phyloP scores from a whole-genome alignment of 1,140 invertebrate genomes.

The Apis mellifera region DNA sequence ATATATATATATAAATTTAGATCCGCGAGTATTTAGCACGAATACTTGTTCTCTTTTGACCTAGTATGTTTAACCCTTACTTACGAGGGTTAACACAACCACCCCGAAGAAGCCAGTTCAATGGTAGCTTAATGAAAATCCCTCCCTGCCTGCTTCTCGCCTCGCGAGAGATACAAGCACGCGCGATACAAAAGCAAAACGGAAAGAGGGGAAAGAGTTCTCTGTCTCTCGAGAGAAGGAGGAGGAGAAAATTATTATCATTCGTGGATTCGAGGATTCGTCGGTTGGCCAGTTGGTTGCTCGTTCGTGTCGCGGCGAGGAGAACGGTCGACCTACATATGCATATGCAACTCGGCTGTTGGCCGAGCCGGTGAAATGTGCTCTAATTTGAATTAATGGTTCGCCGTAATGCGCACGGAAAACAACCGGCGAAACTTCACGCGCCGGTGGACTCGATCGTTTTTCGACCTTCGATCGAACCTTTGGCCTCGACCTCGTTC shows the following conservation, averaged over 20 bases:
- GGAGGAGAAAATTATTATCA: conserved; percentile 6
- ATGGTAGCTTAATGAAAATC: background rate
- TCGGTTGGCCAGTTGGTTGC: background rate
- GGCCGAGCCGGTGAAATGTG: conserved; percentile 4
- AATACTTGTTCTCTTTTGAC: too few relatives aligned
- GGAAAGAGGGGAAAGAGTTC: background rate
- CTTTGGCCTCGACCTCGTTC: conserved; percentile 28
- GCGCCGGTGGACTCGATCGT: conserved; percentile 27
- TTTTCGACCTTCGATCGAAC: conserved; percentile 26
- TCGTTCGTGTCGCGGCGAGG: conserved; percentile 20
- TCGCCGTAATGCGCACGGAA: conserved; percentile 16
- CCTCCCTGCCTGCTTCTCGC: background rate
- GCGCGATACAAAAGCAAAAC: background rate
- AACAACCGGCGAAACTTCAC: conserved; percentile 23
- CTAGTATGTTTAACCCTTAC: too few relatives aligned
- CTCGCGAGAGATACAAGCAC: background rate
- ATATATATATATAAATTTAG: too few relatives aligned
- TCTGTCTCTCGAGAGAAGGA: background rate
- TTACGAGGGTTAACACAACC: background rate
- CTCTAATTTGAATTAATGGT: conserved; percentile 44
- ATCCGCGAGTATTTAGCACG: too few relatives aligned
- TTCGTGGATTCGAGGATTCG: conserved; percentile 5
- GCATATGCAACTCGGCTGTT: background rate
- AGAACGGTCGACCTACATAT: conserved; percentile 39
- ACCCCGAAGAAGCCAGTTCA: too few relatives aligned